Evolutionary conservation across 2,113 vertebrate genomes (phyloP).

Genomic region (Psittacara wagleri): DNA sequence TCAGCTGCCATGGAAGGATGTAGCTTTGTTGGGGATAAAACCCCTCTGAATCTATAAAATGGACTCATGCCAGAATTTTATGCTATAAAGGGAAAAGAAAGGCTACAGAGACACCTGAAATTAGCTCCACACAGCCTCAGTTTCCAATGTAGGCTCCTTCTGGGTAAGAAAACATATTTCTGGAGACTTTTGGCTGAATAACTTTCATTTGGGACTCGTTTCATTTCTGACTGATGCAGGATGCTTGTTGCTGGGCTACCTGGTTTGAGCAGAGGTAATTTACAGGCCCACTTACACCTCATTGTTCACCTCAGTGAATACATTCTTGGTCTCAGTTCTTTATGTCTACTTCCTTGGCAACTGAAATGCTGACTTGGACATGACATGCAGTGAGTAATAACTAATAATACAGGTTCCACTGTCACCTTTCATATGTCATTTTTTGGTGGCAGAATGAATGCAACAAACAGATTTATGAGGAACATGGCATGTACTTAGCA

Average conservation of each 20-base stretch:
- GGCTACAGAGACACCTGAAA: not conserved
- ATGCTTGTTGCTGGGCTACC: not conserved
- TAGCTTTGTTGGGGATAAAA: not conserved
- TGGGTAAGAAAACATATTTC: not conserved
- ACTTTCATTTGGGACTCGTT: not conserved
- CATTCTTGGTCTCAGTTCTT: not conserved
- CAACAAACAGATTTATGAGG: not conserved
- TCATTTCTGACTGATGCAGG: not conserved
- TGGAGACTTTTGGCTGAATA: not conserved
- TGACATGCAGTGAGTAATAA: not conserved
- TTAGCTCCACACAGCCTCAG: not conserved
- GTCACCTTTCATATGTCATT: not conserved
- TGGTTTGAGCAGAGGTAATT: not conserved
- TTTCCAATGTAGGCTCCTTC: not conserved
- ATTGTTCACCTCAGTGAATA: not conserved
- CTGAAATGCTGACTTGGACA: not conserved
- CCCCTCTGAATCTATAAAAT: not conserved
- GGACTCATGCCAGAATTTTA: not conserved
- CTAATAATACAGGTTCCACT: not conserved
- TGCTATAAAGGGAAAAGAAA: not conserved
- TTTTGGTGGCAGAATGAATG: not conserved
- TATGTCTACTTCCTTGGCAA: not conserved
- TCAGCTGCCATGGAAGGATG: not conserved
- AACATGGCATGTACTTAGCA: not conserved
- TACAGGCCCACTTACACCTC: not conserved